Evolutionary conservation across 2,113 vertebrate genomes (phyloP).

Genomic region (Stomatorhinus ivindoensis): DNA sequence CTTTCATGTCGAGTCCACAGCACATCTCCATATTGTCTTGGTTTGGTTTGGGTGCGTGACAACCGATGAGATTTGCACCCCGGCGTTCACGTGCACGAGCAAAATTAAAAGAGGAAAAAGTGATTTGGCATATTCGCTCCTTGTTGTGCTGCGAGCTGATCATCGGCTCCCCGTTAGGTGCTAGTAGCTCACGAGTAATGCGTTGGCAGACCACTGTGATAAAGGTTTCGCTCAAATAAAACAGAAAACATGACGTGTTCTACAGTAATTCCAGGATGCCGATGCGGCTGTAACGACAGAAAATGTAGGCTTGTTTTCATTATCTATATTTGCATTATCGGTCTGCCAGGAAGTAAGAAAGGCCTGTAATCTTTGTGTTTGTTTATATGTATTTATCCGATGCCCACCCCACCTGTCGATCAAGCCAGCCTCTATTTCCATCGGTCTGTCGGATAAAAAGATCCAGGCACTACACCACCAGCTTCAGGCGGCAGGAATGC

Average conservation of each 20-base stretch:
- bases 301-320: slow-evolving; percentile 24
- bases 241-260: slow-evolving; percentile 27
- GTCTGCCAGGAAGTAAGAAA: slow-evolving; percentile 34
- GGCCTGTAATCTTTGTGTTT: slow-evolving; percentile 28
- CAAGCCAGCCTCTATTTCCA: background rate
- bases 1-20: background rate
- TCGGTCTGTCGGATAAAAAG: background rate
- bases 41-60: background rate
- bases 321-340: slow-evolving; percentile 27
- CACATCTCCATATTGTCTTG: background rate
- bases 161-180: background rate
- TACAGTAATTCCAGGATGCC: slow-evolving; percentile 24
- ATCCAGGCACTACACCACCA: background rate
- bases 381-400: slow-evolving; percentile 26
- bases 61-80: background rate
- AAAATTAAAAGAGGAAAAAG: background rate
- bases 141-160: background rate
- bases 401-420: background rate
- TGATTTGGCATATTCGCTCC: background rate
- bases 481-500: background rate
- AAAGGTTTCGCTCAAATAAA: slow-evolving; percentile 20
- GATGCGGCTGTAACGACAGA: slow-evolving; percentile 11
- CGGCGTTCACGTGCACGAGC: background rate
- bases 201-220: background rate
- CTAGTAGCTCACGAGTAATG: background rate